Evolutionary conservation across 2,888 invertebrate genomes (phyloP).

Genomic region (Atethmia centrago): DNA sequence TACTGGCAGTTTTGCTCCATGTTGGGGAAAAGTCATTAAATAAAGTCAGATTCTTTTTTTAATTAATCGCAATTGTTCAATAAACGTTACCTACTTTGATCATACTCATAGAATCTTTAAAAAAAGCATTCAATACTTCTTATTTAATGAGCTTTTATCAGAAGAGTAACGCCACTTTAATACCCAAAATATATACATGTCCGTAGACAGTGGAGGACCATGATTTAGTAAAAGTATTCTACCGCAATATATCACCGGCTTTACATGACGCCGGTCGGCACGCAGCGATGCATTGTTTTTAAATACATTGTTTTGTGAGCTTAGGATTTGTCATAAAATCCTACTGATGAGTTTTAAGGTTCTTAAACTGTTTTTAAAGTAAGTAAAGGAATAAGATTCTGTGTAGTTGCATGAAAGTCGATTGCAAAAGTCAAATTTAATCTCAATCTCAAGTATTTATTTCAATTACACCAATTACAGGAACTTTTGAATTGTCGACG

Average conservation of each 20-base stretch:
- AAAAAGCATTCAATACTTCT: not conserved
- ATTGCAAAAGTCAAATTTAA: no score
- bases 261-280: conserved; percentile 31
- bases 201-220: not conserved
- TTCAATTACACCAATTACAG: no score
- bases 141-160: not conserved
- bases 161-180: no score
- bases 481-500: no score
- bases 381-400: no score
- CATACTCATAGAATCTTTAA: not conserved
- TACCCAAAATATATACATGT: not conserved
- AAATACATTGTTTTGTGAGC: not conserved
- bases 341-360: not conserved
- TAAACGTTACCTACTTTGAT: no score
- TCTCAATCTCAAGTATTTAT: no score
- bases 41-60: no score
- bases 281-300: conserved; percentile 17
- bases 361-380: not conserved
- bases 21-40: no score
- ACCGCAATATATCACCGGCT: conserved; percentile 23
- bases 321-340: not conserved
- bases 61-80: no score
- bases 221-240: not conserved
- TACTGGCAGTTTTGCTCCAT: no score
- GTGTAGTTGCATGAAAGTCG: no score